These are phyloP conservation scores for Seira musarum DNA, from an alignment of 2,888 invertebrate genomes.

Conservation along the genomic window DNA sequence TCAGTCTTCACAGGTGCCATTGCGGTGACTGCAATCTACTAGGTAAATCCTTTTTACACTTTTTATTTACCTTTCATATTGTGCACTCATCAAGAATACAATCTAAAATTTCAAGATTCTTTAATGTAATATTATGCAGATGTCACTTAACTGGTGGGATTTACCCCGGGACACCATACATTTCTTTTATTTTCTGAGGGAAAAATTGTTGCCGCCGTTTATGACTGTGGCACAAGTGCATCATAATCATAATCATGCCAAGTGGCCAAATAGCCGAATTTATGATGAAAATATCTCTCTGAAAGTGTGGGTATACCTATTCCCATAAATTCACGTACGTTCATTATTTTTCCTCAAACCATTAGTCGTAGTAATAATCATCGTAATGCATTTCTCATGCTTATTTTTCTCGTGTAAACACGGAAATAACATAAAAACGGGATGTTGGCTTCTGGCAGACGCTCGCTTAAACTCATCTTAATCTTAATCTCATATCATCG, in stretches of 20 bases:
- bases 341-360: conserved; percentile 5
- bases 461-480: conserved; percentile 20
- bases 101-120: neutral
- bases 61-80: conserved; percentile 20
- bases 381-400: conserved; percentile 17
- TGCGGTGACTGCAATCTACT: conserved; percentile 29
- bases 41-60: neutral
- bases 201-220: neutral
- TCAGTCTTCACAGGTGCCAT: conserved; percentile 55
- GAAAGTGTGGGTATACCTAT: neutral
- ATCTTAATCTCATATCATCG: neutral
- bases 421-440: conserved; percentile 52
- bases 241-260: conserved; percentile 17
- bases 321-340: conserved; percentile 30
- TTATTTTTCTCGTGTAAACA: conserved; percentile 46
- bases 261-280: neutral
- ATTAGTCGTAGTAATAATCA: conserved; percentile 16
- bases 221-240: conserved; percentile 22
- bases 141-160: neutral
- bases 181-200: conserved; percentile 4
- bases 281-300: neutral
- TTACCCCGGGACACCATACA: conserved; percentile 10
- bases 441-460: conserved; percentile 46
- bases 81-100: conserved; percentile 3
- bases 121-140: neutral